A percentile compares a stretch with the other conserved stretches of the same genome.
Evolutionary conservation across 2,113 vertebrate species (phyloP).

Genomic region (Cololabis saira): DNA sequence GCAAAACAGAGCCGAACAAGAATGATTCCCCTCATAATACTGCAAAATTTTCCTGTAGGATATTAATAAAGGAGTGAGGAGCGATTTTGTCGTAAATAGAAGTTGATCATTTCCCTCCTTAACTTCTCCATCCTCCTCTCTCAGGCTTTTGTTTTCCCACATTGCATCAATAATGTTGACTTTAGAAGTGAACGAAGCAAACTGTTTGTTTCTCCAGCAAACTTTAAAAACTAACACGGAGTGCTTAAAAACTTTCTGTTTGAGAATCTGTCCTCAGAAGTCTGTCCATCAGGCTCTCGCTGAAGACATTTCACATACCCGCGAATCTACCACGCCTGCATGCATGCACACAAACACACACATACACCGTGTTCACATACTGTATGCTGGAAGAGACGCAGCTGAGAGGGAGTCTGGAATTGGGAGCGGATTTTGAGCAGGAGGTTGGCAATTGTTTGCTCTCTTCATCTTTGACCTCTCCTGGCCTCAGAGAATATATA

Average conservation of each 20-base stretch:
- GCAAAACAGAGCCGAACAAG: too few species aligned
- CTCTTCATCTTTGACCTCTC: slow-evolving; percentile 72
- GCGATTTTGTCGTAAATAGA: too few species aligned
- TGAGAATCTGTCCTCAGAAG: slow-evolving; percentile 30
- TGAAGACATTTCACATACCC: slow-evolving; percentile 39
- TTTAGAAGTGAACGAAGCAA: slow-evolving; percentile 31
- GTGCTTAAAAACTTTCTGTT: slow-evolving; percentile 12
- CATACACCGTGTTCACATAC: slow-evolving; percentile 21
- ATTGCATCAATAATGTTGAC: neutral
- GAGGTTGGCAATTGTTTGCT: slow-evolving; percentile 63
- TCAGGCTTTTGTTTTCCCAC: neutral
- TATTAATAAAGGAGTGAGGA: too few species aligned
- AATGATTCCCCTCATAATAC: too few species aligned
- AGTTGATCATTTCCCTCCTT: too few species aligned
- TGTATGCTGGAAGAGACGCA: slow-evolving; percentile 58
- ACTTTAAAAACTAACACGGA: slow-evolving; percentile 25
- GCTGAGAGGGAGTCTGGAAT: slow-evolving; percentile 60
- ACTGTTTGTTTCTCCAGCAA: slow-evolving; percentile 28
- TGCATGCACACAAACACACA: slow-evolving; percentile 13
- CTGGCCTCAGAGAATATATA: slow-evolving; percentile 44
- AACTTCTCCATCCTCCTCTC: too few species aligned
- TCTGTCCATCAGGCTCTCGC: slow-evolving; percentile 19
- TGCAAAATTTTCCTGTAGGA: too few species aligned
- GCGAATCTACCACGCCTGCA: slow-evolving; percentile 16
- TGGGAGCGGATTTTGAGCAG: slow-evolving; percentile 46